These are phyloP conservation scores for Onychorhynchus coronatus DNA, from an alignment of 2,113 vertebrate species.

Conservation along the genomic window DNA sequence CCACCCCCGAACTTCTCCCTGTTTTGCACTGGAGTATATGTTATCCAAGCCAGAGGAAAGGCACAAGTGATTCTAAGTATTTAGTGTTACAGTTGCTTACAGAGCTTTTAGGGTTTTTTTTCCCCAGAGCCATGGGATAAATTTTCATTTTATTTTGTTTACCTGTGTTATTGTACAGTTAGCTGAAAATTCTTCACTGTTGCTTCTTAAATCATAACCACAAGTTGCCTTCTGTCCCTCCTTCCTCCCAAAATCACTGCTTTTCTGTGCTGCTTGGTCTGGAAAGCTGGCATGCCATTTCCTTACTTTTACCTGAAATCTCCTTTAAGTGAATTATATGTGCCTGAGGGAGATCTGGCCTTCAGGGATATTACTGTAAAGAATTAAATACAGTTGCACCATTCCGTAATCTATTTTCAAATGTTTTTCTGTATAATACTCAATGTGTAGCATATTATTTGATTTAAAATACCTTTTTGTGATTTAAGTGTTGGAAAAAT, in stretches of 20 bases:
- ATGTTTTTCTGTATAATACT: neutral
- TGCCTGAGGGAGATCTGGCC: neutral
- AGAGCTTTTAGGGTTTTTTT: neutral
- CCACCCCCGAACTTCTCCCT: accelerated
- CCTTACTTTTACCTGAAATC: neutral
- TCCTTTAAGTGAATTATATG: neutral
- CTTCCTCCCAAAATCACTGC: neutral
- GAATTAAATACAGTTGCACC: neutral
- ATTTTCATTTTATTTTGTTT: neutral
- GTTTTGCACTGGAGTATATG: neutral
- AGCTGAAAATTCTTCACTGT: neutral
- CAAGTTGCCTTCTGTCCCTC: neutral
- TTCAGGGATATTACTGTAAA: neutral
- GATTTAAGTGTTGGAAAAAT: neutral
- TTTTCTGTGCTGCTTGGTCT: neutral
- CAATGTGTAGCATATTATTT: neutral
- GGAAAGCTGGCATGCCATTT: neutral
- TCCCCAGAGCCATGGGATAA: neutral
- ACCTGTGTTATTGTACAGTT: neutral
- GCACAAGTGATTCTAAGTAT: neutral
- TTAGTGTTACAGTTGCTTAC: neutral
- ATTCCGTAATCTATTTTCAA: neutral
- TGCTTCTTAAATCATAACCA: neutral
- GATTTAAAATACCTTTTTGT: neutral
- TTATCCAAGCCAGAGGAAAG: neutral